Evolutionary conservation across 1,140 invertebrate species (phyloP), one percentile per base, ranked within the genome.

Genomic region (Steinernema feltiae): DNA sequence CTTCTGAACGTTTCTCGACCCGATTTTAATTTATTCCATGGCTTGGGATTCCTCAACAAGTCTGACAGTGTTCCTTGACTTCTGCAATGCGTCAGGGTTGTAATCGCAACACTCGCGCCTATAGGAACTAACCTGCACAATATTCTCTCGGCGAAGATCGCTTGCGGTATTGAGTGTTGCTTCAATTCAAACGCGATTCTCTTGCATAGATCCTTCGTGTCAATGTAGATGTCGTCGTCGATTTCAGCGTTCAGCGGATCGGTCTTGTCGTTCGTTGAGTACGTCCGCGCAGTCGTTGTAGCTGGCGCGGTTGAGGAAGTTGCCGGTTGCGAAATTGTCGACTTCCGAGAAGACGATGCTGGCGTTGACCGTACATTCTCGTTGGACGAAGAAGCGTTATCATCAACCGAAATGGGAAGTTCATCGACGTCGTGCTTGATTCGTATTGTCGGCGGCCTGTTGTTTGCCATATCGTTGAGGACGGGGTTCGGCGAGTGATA

Each of bases 11-110:
- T 86, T 71, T 87, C 86, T 18, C 85, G 76, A 12, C 85, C 85
- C 0, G 85, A 86, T 73, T 86, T 86, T 18, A 86, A 73, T 48
- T 86, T 83, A 71, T 87, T 87, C 85, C 85, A 86, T 41, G 85
- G 85, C 70, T 87, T 86, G 27, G 85, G 85, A 63, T 86, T 86
- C 15, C 85, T 71, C n/a, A 86, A 79, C 21, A 86, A 70, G 73
- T 86, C 85, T 3, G 86, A 87, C 24, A 86, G 72, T 30, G 85
- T 86, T 27, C 85, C 85, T 74, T 86, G 85, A 72, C 83, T 86
- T 15, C 85, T 75, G 70, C 35, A 81, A 7, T 84, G 31, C 53
- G 73, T 63, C 7, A 77, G 7, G 77, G 1, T 69, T 7, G 27
- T 70, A 77, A 77, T n/a, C 12, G 7, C 7, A 76, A 17, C 3